phyloP scores from a whole-genome alignment of 35 echinoderm and acorn worm genomes.

The Lytechinus variegatus region DNA sequence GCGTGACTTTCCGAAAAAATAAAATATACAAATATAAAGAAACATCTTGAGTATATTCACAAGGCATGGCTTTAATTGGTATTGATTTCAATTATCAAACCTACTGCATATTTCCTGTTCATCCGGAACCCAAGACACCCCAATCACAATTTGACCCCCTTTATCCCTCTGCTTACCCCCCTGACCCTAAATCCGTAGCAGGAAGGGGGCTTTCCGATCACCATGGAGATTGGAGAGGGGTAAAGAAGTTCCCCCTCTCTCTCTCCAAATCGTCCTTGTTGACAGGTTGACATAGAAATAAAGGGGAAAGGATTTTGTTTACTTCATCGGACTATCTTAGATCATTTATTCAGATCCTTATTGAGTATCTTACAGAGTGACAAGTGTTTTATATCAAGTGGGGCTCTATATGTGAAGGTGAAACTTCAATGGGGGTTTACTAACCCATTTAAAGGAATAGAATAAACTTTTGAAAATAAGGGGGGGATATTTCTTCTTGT shows the following conservation, averaged over 20 bases:
- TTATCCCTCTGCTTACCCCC: background rate
- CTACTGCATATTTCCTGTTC: background rate
- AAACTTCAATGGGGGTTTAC: background rate
- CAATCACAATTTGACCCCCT: conserved; percentile 7
- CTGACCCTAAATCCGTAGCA: background rate
- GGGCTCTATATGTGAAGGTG: background rate
- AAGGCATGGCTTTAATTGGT: background rate
- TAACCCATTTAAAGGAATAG: too few relatives aligned
- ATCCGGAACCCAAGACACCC: background rate
- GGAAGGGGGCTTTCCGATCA: background rate
- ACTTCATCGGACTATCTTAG: background rate
- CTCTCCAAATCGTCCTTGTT: background rate
- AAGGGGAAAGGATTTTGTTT: background rate
- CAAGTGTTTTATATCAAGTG: background rate
- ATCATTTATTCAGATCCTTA: background rate
- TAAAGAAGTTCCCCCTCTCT: background rate
- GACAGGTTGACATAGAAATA: background rate
- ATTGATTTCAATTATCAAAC: background rate
- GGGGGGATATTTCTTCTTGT: too few relatives aligned
- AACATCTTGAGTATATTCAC: background rate
- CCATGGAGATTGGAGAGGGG: background rate
- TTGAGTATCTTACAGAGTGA: background rate
- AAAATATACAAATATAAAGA: background rate
- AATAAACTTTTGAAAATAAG: too few relatives aligned
- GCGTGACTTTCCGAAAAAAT: background rate